Conservation (phyloP, 2,113 vertebrate species). For the Daboia siamensis region DNA sequence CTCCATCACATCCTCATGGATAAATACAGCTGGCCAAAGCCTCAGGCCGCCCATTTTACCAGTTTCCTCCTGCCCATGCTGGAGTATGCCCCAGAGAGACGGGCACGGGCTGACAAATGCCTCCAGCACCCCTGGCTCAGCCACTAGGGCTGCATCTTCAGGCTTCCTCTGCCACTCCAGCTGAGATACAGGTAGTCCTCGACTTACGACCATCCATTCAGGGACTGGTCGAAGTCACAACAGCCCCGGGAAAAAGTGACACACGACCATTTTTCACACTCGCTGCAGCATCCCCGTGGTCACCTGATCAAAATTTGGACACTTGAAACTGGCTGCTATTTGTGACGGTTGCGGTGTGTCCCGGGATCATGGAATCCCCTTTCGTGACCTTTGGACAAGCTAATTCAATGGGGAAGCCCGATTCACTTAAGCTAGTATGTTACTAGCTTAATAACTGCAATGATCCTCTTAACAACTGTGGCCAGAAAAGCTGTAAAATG, state of each 20-base stretch:
- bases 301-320: neutral
- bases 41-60: slow-evolving; percentile 66
- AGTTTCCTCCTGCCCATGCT: slow-evolving; percentile 77
- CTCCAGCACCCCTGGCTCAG: slow-evolving; percentile 79
- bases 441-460: too few species aligned
- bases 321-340: neutral
- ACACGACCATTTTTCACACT: neutral
- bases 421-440: neutral
- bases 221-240: neutral
- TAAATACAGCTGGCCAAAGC: slow-evolving; percentile 71
- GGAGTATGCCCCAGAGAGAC: slow-evolving; percentile 70
- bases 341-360: neutral
- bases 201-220: neutral
- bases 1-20: slow-evolving; percentile 74
- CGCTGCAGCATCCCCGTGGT: neutral
- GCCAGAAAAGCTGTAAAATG: neutral
- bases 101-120: slow-evolving; percentile 76
- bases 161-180: neutral
- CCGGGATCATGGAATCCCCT: neutral
- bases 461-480: neutral
- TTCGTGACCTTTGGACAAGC: neutral
- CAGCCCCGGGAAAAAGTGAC: neutral
- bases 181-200: neutral
- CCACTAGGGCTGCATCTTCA: neutral
- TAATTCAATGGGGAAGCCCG: neutral